phyloP scores from a whole-genome alignment of 2,797 vertebrate species.

The Xiphophorus birchmanni region DNA sequence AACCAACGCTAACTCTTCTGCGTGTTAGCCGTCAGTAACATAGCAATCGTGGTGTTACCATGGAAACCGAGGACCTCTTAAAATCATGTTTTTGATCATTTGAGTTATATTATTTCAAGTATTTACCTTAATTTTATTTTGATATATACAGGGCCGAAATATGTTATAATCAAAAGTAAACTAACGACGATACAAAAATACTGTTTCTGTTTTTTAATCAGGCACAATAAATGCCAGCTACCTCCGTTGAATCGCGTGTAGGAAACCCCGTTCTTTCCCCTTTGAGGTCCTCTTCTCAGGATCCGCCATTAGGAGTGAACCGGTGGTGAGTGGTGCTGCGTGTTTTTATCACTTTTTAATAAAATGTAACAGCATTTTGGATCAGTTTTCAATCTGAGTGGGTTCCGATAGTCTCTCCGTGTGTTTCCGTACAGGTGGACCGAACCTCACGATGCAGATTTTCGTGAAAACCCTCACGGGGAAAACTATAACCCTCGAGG shows the following conservation, averaged over 20 bases:
- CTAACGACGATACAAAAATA: neutral
- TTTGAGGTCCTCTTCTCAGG: slow-evolving; percentile 78
- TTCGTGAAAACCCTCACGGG: slow-evolving; percentile 98
- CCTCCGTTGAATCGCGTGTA: slow-evolving; percentile 55
- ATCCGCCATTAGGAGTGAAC: slow-evolving; percentile 86
- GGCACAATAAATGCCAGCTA: slow-evolving; percentile 48
- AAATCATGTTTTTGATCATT: neutral
- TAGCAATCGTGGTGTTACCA: slow-evolving; percentile 11
- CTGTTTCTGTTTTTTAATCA: slow-evolving; percentile 28
- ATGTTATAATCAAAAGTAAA: neutral
- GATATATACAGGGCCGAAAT: neutral
- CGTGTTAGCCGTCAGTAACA: neutral
- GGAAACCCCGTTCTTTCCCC: slow-evolving; percentile 82
- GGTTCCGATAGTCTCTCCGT: neutral
- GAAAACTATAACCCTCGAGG: slow-evolving; percentile 96
- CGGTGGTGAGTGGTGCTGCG: slow-evolving; percentile 74
- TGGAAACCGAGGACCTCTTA: slow-evolving; percentile 30
- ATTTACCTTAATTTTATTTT: neutral
- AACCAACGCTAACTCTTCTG: neutral
- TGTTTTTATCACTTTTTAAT: fast-evolving
- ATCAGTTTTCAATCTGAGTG: fast-evolving
- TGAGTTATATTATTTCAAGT: neutral
- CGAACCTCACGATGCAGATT: slow-evolving; percentile 88
- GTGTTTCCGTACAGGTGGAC: slow-evolving; percentile 69
- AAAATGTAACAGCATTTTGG: neutral